Evolutionary conservation across 2,888 invertebrate species (phyloP).

Genomic region (Druceiella hillmani): DNA sequence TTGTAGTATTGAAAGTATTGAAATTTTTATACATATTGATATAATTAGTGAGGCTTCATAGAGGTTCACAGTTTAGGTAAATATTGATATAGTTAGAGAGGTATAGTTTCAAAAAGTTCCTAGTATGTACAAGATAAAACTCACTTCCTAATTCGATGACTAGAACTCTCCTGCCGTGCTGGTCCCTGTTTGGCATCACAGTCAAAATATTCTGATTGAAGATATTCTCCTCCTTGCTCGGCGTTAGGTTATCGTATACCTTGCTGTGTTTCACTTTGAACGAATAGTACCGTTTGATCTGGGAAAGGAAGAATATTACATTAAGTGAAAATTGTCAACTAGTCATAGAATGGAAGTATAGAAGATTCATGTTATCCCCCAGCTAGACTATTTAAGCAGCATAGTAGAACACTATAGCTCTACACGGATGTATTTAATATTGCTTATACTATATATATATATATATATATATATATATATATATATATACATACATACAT

Average conservation of each 20-base stretch:
- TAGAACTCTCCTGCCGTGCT: slow-evolving; percentile 69
- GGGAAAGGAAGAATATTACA: slow-evolving; percentile 30
- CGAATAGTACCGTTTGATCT: slow-evolving; percentile 77
- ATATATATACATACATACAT: no score
- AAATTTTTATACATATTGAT: not conserved
- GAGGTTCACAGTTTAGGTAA: no score
- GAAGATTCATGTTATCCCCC: no score
- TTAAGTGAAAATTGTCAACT: no score
- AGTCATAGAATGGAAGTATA: no score
- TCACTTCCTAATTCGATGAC: slow-evolving; percentile 78
- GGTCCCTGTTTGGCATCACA: slow-evolving; percentile 74
- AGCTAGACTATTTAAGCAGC: no score
- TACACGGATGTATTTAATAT: no score
- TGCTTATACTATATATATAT: no score
- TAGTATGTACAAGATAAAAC: slow-evolving; percentile 27
- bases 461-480: no score
- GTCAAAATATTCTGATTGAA: slow-evolving; percentile 75
- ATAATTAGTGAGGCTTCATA: not conserved
- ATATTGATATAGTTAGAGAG: not conserved
- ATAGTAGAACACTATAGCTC: no score
- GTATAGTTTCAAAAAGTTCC: not conserved
- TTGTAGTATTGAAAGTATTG: not conserved
- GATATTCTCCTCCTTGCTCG: slow-evolving; percentile 69
- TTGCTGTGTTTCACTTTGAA: slow-evolving; percentile 74
- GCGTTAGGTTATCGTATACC: slow-evolving; percentile 64